Percentiles rank a stretch among this genome's conserved stretches.
These are phyloP conservation scores for Caenorhabditis sinica DNA, from an alignment of 2,888 invertebrate species.

Conservation along the genomic window DNA sequence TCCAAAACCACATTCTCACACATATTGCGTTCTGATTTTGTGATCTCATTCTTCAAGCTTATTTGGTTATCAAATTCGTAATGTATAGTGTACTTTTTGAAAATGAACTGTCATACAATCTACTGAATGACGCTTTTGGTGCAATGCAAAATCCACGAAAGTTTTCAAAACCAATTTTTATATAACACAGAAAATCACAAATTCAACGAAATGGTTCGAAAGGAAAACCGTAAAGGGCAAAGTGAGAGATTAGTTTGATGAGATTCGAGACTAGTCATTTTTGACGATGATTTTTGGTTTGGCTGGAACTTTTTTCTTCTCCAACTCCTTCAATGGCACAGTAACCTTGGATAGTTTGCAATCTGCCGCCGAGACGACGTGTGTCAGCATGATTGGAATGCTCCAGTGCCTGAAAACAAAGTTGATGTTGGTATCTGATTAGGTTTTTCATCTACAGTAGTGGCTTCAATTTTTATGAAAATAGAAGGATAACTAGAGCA, in stretches of 20 bases:
- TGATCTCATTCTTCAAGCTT: slow-evolving; percentile 49
- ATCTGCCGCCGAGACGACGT: slow-evolving; percentile 20
- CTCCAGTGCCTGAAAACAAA: slow-evolving; percentile 40
- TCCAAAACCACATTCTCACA: slow-evolving; percentile 29
- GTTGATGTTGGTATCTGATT: no score
- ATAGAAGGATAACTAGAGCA: no score
- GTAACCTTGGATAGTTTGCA: slow-evolving; percentile 14
- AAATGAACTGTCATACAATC: neutral
- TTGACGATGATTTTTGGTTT: no score
- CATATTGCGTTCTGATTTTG: slow-evolving; percentile 60
- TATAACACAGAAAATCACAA: no score
- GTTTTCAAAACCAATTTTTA: no score
- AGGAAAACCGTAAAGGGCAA: no score
- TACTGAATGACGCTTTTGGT: neutral
- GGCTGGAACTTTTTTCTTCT: slow-evolving; percentile 32
- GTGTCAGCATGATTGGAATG: slow-evolving; percentile 37
- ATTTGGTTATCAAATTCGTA: slow-evolving; percentile 10
- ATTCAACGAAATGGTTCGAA: no score
- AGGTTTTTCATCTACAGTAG: no score
- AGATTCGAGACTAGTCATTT: no score
- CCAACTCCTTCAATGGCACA: slow-evolving; percentile 23
- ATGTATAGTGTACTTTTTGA: slow-evolving; percentile 28
- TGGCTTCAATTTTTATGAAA: no score
- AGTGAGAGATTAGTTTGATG: no score
- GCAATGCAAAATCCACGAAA: no score